Evolutionary conservation across 2,888 invertebrate genomes (phyloP).

Genomic region (Cerceris rybyensis): DNA sequence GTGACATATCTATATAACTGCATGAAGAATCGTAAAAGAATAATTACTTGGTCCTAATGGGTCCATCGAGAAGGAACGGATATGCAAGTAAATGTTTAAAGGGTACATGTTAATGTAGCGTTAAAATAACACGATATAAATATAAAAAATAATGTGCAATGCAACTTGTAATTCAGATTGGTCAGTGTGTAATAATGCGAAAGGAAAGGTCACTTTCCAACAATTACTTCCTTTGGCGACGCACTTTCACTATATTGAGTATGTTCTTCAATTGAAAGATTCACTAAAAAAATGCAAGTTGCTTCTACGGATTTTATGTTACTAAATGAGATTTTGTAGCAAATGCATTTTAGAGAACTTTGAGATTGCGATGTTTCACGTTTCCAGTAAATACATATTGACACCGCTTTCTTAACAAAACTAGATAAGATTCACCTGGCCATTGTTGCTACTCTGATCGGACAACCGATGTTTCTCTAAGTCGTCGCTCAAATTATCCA

Average conservation of each 20-base stretch:
- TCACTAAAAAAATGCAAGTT: slow-evolving; percentile 1
- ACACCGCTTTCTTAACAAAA: background rate
- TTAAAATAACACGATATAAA: too few species aligned
- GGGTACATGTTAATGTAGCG: too few species aligned
- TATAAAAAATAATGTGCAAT: too few species aligned
- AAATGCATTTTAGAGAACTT: background rate
- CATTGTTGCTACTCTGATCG: slow-evolving; percentile 16
- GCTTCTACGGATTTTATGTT: background rate
- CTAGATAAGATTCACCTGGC: slow-evolving; percentile 53
- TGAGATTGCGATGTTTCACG: background rate
- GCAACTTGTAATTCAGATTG: background rate
- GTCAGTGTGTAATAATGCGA: slow-evolving; percentile 13
- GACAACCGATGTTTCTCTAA: slow-evolving; percentile 7
- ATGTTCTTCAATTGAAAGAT: slow-evolving; percentile 17
- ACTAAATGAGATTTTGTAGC: background rate
- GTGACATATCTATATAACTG: slow-evolving; percentile 80
- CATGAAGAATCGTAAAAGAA: slow-evolving; percentile 18
- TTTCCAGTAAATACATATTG: background rate
- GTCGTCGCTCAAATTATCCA: slow-evolving; percentile 21
- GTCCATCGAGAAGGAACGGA: too few species aligned
- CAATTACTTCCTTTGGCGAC: slow-evolving; percentile 36
- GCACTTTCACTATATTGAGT: slow-evolving; percentile 50
- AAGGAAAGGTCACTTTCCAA: slow-evolving; percentile 49
- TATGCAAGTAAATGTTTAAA: too few species aligned
- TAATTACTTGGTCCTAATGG: background rate